Conservation (phyloP, 1,140 invertebrate genomes). For the Papilio helenus region DNA sequence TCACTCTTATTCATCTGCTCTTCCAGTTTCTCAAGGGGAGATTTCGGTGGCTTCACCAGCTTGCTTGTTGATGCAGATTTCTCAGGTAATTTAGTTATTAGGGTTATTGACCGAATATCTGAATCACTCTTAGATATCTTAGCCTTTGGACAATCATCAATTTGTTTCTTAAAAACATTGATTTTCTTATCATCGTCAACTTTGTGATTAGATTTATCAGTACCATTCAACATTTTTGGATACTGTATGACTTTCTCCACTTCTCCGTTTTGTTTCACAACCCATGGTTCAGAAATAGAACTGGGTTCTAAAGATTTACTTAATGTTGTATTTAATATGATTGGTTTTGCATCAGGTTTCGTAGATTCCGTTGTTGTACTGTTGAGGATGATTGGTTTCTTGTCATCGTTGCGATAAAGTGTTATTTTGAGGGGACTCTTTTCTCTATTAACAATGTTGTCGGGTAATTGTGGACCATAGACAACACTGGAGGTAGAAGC, state of each 20-base stretch:
- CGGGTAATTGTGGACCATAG: conserved; percentile 72
- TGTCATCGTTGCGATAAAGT: conserved; percentile 72
- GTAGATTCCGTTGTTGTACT: conserved; percentile 57
- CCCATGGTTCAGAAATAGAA: conserved; percentile 73
- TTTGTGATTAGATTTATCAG: conserved; percentile 59
- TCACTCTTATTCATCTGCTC: conserved; percentile 76
- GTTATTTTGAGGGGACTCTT: conserved; percentile 75
- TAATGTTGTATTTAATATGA: conserved; percentile 76
- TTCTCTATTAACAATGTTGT: conserved; percentile 71
- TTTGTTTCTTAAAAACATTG: conserved; percentile 64
- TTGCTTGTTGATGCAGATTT: conserved; percentile 63
- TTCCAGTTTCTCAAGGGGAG: conserved; percentile 73
- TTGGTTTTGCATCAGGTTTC: conserved; percentile 69
- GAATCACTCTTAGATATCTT: conserved; percentile 66
- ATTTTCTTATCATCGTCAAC: conserved; percentile 69
- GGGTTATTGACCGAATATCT: conserved; percentile 52
- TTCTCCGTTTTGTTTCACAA: conserved; percentile 77
- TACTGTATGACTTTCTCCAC: conserved; percentile 70
- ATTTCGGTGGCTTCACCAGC: conserved; percentile 63
- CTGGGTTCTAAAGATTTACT: conserved; percentile 63
- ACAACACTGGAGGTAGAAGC: conserved; percentile 69
- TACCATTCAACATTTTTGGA: conserved; percentile 67
- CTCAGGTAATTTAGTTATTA: conserved; percentile 55
- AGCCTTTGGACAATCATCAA: conserved; percentile 59
- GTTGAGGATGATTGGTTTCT: conserved; percentile 62